phyloP scores from a whole-genome alignment of 1,140 invertebrate species.

The Orchesella cincta region DNA sequence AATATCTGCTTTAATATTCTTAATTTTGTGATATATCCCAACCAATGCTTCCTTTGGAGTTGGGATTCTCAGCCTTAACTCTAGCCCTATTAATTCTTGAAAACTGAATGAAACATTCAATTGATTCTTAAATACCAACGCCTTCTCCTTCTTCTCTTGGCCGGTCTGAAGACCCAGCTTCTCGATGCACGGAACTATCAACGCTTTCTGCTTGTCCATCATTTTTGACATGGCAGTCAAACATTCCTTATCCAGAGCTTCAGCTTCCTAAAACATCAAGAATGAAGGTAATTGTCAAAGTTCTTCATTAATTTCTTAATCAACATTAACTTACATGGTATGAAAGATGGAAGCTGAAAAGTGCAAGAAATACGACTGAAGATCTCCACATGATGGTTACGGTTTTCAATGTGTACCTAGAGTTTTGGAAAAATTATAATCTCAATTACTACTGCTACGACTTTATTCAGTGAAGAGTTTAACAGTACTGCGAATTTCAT shows the following conservation, averaged over 20 bases:
- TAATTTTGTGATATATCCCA: background rate
- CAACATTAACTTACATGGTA: background rate
- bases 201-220: background rate
- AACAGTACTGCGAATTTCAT: too few species aligned
- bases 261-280: background rate
- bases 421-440: too few species aligned
- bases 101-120: conserved; percentile 6
- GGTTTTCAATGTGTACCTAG: too few species aligned
- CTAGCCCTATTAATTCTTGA: background rate
- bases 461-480: too few species aligned
- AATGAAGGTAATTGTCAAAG: background rate
- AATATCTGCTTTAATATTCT: background rate
- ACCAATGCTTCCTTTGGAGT: background rate
- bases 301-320: too few species aligned
- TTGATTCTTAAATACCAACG: background rate
- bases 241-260: conserved; percentile 12
- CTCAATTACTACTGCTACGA: too few species aligned
- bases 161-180: background rate
- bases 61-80: background rate
- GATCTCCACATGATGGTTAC: too few species aligned
- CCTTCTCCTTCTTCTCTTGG: conserved; percentile 24
- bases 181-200: conserved; percentile 12
- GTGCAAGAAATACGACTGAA: too few species aligned
- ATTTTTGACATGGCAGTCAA: background rate
- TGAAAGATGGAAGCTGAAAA: background rate